Evolutionary conservation across 2,888 invertebrate genomes (phyloP), one percentile per base, ranked within the genome.

Genomic region (Cephus pulcher): DNA sequence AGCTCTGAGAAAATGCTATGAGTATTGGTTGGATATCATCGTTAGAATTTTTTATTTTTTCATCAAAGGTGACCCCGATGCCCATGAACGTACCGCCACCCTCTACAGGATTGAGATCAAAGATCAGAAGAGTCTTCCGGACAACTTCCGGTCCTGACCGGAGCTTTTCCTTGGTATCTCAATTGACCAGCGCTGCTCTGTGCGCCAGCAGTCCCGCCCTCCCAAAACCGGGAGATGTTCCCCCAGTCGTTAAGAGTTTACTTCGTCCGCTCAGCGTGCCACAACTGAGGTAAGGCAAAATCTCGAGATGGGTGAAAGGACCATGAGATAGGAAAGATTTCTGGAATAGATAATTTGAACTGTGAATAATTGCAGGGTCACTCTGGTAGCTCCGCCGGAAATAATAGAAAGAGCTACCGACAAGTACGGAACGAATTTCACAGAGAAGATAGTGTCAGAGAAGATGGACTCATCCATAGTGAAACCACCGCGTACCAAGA

Each of bases 121-220:
- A 92, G 87, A 92, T 94, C 80, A 91, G 93, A 81, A 93, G 93
- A 84, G 94, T 94, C 75, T 94, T 94, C 86, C 93, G 94, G 77
- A 93, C 93, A 83, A 92, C 93, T 86, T 93, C 93, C 86, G 92
- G 92, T 70, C 92, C 90, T 75, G 92, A 93, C 81, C 92, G 92
- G 76, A 92, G 92, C 84, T 92, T 93, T 80, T 91, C 93, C 23
- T 85, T 94, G 78, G 93, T 94, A 35, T 93, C 93, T 32, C 94
- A 94, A 85, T 89, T 94, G 76, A 94, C 94, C 34, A 93, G 93
- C 75, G 94, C 94, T 1, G 94, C 94, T 1, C 90, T 94, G 23
- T 94, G 94, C 88, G 94, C 94, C 69, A 94, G 93, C 85, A 93
- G 93, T 77, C 94, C 94, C 3, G 94, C 93, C 37, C 91, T 94